A percentile compares a stretch with the other conserved stretches of the same genome.
Evolutionary conservation across 2,113 vertebrate genomes (phyloP).

Genomic region (Aldabrachelys gigantea): DNA sequence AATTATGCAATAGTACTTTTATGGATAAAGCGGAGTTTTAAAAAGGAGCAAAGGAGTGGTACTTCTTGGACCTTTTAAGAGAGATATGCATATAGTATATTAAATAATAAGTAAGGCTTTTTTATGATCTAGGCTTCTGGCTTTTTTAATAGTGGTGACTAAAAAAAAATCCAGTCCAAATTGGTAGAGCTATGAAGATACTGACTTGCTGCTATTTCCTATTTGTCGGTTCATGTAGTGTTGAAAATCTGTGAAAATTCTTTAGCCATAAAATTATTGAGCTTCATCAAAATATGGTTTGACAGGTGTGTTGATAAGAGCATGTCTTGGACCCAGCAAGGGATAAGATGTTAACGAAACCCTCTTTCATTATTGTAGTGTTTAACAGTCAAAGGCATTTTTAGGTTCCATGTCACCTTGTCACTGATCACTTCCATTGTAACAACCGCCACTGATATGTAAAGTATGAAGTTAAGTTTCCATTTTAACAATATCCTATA

Average conservation of each 20-base stretch:
- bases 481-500: no score
- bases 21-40: not conserved
- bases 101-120: not conserved
- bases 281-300: not conserved
- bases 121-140: not conserved
- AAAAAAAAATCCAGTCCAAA: not conserved
- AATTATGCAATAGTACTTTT: not conserved
- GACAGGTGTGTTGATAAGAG: not conserved
- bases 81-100: not conserved
- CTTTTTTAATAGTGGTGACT: not conserved
- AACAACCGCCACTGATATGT: not conserved
- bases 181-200: not conserved
- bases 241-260: not conserved
- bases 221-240: not conserved
- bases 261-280: not conserved
- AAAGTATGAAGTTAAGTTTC: no score
- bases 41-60: not conserved
- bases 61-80: not conserved
- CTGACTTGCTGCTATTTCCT: not conserved
- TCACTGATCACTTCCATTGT: not conserved
- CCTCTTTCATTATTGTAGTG: not conserved
- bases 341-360: not conserved
- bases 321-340: not conserved
- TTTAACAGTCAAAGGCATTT: not conserved
- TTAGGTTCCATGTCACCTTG: not conserved